phyloP scores from a whole-genome alignment of 1,140 invertebrate species.

The Leptinotarsa defecta region DNA sequence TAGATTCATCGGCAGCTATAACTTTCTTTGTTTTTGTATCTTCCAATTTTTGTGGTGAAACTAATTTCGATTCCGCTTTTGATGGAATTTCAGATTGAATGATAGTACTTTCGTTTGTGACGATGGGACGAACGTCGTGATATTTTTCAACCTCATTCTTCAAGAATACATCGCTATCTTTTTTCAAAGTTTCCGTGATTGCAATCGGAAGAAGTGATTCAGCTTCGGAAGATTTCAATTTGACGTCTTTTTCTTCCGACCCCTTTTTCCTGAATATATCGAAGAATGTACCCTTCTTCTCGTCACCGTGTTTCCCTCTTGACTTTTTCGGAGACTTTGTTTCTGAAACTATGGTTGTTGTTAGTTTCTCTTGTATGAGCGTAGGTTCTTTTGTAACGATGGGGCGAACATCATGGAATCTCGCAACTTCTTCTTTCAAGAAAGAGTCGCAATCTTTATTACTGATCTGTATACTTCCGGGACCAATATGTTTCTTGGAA shows the following conservation, averaged over 20 bases:
- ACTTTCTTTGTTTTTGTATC: conserved; percentile 16
- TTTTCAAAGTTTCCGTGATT: conserved; percentile 23
- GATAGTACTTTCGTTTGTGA: background rate
- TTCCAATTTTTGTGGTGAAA: background rate
- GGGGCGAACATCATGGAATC: conserved; percentile 34
- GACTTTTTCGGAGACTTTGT: background rate
- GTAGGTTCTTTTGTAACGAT: background rate
- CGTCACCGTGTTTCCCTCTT: background rate
- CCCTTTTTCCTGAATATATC: conserved; percentile 29
- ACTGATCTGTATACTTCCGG: background rate
- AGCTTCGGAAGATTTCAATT: background rate
- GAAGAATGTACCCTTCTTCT: conserved; percentile 22
- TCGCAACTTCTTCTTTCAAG: conserved; percentile 34
- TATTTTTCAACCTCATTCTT: conserved; percentile 35
- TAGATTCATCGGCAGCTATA: conserved; percentile 29
- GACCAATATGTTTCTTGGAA: too few species aligned
- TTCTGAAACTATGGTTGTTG: background rate
- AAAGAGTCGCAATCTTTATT: conserved; percentile 24
- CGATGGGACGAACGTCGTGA: conserved; percentile 33
- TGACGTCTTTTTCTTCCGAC: conserved; percentile 19
- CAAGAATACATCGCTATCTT: conserved; percentile 26
- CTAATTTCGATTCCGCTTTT: conserved; percentile 30
- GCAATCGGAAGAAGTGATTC: background rate
- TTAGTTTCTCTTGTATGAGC: background rate
- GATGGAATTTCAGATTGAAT: conserved; percentile 22